A percentile compares a stretch with the other conserved stretches of the same genome.
Conservation (phyloP, 2,888 invertebrate genomes). For the Amorpha juglandis region DNA sequence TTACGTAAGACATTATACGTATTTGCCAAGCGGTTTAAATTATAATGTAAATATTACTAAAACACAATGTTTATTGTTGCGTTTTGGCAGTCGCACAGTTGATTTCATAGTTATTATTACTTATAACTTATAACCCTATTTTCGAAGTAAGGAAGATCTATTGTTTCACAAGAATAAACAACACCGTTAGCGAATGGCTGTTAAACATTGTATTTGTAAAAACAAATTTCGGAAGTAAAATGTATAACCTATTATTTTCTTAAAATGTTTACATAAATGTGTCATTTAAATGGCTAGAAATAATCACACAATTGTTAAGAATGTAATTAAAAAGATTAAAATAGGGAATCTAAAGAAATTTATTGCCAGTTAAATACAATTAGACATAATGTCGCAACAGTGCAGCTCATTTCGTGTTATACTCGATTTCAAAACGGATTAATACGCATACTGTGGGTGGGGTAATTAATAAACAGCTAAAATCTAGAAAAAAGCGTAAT, state of each 20-base stretch:
- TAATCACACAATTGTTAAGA: neutral
- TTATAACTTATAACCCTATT: constrained; percentile 5
- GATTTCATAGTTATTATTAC: constrained; percentile 10
- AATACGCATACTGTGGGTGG: constrained; percentile 42
- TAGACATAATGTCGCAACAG: neutral
- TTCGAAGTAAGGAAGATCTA: neutral
- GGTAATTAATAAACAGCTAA: constrained; percentile 73
- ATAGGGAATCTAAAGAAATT: constrained; percentile 7
- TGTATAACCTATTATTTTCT: too few species aligned
- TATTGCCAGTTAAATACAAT: neutral
- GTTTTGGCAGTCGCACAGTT: neutral
- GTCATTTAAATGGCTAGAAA: neutral
- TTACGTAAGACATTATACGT: constrained; percentile 30
- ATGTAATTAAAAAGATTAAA: constrained; percentile 3
- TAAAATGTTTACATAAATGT: neutral
- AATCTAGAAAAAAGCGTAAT: constrained; percentile 67
- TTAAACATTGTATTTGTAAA: too few species aligned
- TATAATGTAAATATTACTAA: constrained; percentile 41
- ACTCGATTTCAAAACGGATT: constrained; percentile 26
- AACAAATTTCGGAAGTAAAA: too few species aligned
- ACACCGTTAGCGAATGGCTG: neutral
- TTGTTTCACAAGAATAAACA: neutral
- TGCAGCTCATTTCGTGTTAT: constrained; percentile 23
- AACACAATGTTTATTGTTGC: constrained; percentile 30
- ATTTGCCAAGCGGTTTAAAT: constrained; percentile 56